These are phyloP conservation scores for Crocuta crocuta DNA, from an alignment of 2,113 vertebrate species.

Conservation along the genomic window DNA sequence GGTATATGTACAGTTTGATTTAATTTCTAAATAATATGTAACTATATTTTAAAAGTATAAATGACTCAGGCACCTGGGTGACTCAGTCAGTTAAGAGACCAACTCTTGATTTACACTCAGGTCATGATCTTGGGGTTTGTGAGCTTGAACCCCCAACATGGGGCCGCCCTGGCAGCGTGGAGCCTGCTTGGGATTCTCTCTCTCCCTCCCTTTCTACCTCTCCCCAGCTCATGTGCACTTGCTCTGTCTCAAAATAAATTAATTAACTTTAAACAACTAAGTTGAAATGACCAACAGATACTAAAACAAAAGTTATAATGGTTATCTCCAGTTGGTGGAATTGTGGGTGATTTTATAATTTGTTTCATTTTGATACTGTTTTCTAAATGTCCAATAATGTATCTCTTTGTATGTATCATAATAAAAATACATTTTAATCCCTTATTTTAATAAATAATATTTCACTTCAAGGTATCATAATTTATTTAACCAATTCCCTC, in stretches of 20 bases:
- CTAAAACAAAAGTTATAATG: not conserved
- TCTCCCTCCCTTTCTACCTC: no score
- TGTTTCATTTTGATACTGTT: not conserved
- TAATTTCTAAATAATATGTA: not conserved
- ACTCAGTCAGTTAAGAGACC: no score
- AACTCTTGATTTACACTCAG: no score
- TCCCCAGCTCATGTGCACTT: no score
- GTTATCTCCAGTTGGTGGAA: not conserved
- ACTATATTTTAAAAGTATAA: not conserved
- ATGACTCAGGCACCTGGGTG: no score
- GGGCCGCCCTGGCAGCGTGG: no score
- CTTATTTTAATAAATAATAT: slow-evolving; percentile 34
- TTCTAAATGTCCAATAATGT: not conserved
- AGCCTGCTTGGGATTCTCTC: no score
- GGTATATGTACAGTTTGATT: not conserved
- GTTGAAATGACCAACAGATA: not conserved
- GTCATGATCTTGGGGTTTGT: no score
- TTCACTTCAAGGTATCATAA: not conserved
- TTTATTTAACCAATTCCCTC: not conserved
- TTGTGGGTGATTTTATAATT: not conserved
- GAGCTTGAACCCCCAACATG: no score
- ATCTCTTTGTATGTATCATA: not conserved
- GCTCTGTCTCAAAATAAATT: no score
- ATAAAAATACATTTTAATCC: not conserved
- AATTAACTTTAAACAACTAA: no score